phyloP scores from a whole-genome alignment of 2,888 invertebrate genomes.

The Halictus ligatus region DNA sequence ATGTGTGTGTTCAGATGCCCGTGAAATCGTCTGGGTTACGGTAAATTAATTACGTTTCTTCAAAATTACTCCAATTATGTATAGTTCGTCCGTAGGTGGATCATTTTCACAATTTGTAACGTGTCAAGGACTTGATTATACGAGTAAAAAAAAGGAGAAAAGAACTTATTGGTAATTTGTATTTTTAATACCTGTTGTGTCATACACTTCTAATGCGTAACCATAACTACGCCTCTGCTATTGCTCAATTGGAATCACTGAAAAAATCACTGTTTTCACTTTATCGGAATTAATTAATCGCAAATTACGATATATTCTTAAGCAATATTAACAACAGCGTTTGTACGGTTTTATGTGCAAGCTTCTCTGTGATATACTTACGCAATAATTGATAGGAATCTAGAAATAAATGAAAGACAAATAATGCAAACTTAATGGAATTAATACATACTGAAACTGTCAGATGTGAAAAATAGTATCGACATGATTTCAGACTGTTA shows the following conservation, averaged over 20 bases:
- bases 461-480: not conserved
- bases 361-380: not conserved
- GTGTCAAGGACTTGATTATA: not conserved
- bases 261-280: constrained; percentile 8
- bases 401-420: not conserved
- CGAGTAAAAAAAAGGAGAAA: not conserved
- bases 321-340: not conserved
- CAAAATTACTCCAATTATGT: constrained; percentile 9
- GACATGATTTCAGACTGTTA: not conserved
- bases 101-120: constrained; percentile 24
- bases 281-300: constrained; percentile 15
- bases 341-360: not conserved
- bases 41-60: constrained; percentile 32
- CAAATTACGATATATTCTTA: not conserved
- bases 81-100: not conserved
- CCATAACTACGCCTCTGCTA: not conserved
- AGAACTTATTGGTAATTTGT: not conserved
- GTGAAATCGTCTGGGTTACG: not conserved
- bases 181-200: not conserved
- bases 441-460: not conserved
- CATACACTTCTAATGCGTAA: not conserved
- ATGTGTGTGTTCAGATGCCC: not conserved
- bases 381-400: not conserved
- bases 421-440: not conserved
- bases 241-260: constrained; percentile 7